These are phyloP conservation scores for Calliphora vicina DNA, from an alignment of 1,140 invertebrate species.

Conservation along the genomic window DNA sequence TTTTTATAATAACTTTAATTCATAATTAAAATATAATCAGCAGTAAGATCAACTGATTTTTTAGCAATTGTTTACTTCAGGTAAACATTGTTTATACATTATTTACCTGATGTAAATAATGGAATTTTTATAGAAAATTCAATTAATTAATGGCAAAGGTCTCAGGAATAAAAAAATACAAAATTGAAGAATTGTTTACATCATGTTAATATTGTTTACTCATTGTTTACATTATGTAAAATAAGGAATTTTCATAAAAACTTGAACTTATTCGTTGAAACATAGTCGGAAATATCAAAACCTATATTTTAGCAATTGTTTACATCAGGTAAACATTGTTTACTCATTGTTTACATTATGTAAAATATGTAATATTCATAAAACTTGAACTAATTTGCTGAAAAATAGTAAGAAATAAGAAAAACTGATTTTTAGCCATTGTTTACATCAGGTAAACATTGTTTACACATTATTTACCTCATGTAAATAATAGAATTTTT, in stretches of 20 bases:
- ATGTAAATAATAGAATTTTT: too few relatives aligned
- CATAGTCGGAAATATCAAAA: too few relatives aligned
- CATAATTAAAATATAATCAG: too few relatives aligned
- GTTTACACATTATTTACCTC: neutral
- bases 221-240: neutral
- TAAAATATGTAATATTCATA: neutral
- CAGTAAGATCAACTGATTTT: too few relatives aligned
- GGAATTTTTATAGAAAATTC: too few relatives aligned
- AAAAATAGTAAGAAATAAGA: too few relatives aligned
- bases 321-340: neutral
- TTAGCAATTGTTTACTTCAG: too few relatives aligned
- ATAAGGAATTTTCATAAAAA: neutral
- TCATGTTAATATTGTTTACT: neutral
- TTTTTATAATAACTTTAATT: too few relatives aligned
- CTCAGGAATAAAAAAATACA: neutral
- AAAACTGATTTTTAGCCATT: neutral
- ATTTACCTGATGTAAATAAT: too few relatives aligned
- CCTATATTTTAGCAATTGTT: neutral
- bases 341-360: neutral
- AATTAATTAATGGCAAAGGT: neutral
- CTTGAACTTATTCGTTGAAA: too few relatives aligned
- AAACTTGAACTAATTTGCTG: too few relatives aligned
- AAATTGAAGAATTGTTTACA: neutral
- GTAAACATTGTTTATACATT: too few relatives aligned
- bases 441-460: neutral